Conservation (phyloP, 2,113 vertebrate genomes). For the Felis chaus region DNA sequence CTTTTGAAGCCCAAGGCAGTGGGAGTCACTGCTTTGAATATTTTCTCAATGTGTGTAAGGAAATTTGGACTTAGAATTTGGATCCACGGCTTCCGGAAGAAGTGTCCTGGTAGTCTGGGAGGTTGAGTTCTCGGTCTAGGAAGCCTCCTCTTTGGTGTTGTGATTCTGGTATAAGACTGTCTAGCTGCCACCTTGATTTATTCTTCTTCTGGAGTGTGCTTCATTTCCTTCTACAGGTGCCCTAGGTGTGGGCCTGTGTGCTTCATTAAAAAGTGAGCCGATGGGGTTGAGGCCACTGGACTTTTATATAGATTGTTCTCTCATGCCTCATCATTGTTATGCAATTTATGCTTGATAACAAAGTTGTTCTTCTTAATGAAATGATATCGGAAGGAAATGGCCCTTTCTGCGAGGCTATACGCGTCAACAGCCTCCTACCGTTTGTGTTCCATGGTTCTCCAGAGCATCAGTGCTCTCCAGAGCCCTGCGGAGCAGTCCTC, state of each 20-base stretch:
- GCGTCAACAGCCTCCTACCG: too few relatives aligned
- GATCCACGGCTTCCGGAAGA: background rate
- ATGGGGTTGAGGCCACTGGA: background rate
- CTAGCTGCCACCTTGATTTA: background rate
- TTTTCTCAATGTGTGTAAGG: background rate
- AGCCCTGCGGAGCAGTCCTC: background rate
- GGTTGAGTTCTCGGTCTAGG: background rate
- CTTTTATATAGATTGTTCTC: background rate
- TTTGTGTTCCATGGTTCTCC: rapidly evolving
- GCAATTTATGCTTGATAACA: background rate
- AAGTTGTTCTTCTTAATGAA: background rate
- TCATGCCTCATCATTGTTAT: background rate
- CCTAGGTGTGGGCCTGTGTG: background rate
- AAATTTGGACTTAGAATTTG: background rate
- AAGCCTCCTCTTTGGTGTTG: background rate
- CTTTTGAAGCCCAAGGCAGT: background rate
- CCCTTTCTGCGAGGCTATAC: background rate
- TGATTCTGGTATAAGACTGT: background rate
- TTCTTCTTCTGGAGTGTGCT: background rate
- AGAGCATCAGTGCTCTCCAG: rapidly evolving
- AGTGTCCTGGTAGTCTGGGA: background rate
- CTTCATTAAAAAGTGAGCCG: background rate
- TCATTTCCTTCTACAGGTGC: background rate
- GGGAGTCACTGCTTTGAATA: background rate
- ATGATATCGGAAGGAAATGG: background rate